Evolutionary conservation across 2,113 vertebrate genomes (phyloP).

Genomic region (Rhabdomys dilectus): DNA sequence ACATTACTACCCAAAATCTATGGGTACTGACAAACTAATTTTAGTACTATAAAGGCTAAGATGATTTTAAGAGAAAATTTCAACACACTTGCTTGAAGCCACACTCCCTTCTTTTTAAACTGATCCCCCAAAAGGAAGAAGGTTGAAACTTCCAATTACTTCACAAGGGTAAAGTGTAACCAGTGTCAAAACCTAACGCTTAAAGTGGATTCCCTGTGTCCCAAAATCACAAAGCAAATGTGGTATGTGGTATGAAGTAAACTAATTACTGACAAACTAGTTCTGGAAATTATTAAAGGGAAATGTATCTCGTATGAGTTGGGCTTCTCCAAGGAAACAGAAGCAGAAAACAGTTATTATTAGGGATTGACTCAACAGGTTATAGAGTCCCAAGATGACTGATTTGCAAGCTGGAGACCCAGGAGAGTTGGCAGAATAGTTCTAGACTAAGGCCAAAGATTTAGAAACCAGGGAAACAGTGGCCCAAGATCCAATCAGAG

Average conservation of each 20-base stretch:
- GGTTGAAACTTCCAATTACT: constrained; percentile 24
- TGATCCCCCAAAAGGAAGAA: neutral
- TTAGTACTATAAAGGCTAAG: neutral
- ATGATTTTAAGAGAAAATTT: constrained; percentile 22
- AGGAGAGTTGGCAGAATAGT: neutral
- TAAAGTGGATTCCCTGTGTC: neutral
- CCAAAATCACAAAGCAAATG: neutral
- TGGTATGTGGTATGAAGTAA: neutral
- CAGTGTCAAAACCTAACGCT: neutral
- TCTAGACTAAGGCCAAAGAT: neutral
- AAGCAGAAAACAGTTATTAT: neutral
- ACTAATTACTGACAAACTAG: constrained; percentile 5
- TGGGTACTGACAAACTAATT: neutral
- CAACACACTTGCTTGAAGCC: constrained; percentile 9
- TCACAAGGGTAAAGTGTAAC: neutral
- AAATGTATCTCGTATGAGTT: neutral
- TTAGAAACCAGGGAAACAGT: neutral
- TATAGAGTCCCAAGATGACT: neutral
- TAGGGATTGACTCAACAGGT: neutral
- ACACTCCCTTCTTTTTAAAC: constrained; percentile 32
- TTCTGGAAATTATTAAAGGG: constrained; percentile 12
- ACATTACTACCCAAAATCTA: neutral
- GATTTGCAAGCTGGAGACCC: neutral
- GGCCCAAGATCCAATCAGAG: neutral
- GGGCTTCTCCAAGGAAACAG: neutral